Evolutionary conservation across 2,113 vertebrate genomes (phyloP).

Genomic region (Chrysemys picta): DNA sequence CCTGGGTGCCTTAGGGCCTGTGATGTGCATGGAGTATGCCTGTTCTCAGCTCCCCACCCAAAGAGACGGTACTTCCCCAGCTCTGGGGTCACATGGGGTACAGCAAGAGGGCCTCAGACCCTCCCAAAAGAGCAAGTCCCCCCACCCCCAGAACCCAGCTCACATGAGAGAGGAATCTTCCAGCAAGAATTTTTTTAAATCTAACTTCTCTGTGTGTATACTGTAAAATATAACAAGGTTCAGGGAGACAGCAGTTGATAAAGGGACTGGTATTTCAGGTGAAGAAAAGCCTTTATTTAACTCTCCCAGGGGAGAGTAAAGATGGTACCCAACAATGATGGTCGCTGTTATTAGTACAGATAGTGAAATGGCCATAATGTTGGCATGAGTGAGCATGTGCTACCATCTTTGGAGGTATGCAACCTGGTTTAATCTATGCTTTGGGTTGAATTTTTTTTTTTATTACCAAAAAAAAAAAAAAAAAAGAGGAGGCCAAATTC

Average conservation of each 20-base stretch:
- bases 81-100: too few relatives aligned
- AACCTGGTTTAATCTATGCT: not conserved
- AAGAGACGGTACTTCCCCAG: too few relatives aligned
- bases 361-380: not conserved
- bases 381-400: fast-evolving
- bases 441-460: not conserved
- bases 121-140: too few relatives aligned
- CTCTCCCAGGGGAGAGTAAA: not conserved
- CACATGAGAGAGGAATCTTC: too few relatives aligned
- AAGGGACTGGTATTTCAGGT: not conserved
- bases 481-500: not conserved
- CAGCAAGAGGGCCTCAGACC: too few relatives aligned
- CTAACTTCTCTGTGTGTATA: too few relatives aligned
- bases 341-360: not conserved
- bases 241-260: not conserved
- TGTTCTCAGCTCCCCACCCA: too few relatives aligned
- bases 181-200: too few relatives aligned
- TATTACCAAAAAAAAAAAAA: not conserved
- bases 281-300: not conserved
- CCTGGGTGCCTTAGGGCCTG: too few relatives aligned
- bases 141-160: too few relatives aligned
- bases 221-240: not conserved
- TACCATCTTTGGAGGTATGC: fast-evolving
- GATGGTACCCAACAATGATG: not conserved
- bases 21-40: too few relatives aligned